Evolutionary conservation across 1,140 invertebrate genomes (phyloP).

Genomic region (Macrostomum lignano): DNA sequence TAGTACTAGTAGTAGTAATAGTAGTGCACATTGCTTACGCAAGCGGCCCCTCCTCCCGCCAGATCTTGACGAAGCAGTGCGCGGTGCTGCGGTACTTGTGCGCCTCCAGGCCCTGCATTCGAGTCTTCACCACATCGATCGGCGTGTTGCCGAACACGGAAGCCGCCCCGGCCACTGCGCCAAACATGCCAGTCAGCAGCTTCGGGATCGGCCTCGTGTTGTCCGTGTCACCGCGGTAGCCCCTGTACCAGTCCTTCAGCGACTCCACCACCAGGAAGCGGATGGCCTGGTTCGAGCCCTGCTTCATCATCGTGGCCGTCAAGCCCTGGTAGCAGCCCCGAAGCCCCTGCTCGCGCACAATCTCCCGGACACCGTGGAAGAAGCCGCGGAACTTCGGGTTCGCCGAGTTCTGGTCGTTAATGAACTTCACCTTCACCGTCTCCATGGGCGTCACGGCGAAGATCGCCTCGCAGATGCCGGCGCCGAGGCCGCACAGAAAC

Average conservation of each 20-base stretch:
- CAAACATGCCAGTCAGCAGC: conserved; percentile 51
- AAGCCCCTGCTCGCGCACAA: conserved; percentile 54
- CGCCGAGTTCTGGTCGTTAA: conserved; percentile 58
- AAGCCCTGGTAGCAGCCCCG: conserved; percentile 74
- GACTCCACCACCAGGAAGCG: conserved; percentile 90
- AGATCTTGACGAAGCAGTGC: conserved; percentile 64
- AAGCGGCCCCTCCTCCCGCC: conserved; percentile 59
- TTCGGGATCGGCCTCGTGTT: conserved; percentile 32
- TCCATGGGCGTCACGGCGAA: conserved; percentile 96
- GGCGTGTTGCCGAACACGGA: conserved; percentile 93
- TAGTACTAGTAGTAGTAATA: conserved; percentile 36
- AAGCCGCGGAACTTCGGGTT: conserved; percentile 74
- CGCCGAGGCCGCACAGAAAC: conserved; percentile 56
- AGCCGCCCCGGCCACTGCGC: conserved; percentile 63
- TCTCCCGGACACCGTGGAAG: conserved; percentile 60
- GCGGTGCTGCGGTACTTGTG: conserved; percentile 72
- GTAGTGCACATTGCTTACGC: conserved; percentile 35
- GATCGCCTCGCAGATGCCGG: conserved; percentile 70
- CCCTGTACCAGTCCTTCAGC: conserved; percentile 45
- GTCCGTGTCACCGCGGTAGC: conserved; percentile 33
- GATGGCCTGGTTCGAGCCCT: conserved; percentile 91
- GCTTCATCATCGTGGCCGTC: conserved; percentile 76
- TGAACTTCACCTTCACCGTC: conserved; percentile 96
- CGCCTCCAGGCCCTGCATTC: conserved; percentile 92
- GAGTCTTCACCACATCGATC: conserved; percentile 84